A percentile compares a stretch with the other conserved stretches of the same genome.
These are phyloP conservation scores for Melanocharis versteri DNA, from an alignment of 2,113 vertebrate species.

Conservation along the genomic window DNA sequence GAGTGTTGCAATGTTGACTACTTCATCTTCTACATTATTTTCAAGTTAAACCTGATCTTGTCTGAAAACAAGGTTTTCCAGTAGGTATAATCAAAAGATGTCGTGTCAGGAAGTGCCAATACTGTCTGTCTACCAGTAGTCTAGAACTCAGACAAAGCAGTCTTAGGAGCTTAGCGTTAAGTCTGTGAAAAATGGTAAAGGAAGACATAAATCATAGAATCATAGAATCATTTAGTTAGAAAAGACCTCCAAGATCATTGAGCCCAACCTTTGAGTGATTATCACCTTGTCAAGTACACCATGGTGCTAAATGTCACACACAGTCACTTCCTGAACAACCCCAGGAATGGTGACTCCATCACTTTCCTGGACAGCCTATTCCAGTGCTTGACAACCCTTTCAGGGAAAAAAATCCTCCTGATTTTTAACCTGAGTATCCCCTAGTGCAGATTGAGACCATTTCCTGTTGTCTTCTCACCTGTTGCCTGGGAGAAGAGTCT, in stretches of 20 bases:
- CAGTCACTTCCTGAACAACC: neutral
- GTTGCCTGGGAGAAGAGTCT: neutral
- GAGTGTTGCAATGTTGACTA: neutral
- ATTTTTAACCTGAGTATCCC: neutral
- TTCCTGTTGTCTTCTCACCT: neutral
- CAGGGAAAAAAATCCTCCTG: neutral
- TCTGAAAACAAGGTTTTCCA: neutral
- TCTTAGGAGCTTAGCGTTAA: neutral
- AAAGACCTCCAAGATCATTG: neutral
- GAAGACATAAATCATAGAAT: neutral
- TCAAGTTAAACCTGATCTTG: neutral
- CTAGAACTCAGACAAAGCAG: neutral
- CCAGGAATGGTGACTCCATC: neutral
- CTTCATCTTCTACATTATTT: neutral
- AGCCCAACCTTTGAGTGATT: neutral
- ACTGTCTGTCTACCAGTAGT: neutral
- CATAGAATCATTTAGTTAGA: neutral
- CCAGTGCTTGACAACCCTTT: neutral
- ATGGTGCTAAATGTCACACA: neutral
- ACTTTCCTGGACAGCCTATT: too few relatives aligned
- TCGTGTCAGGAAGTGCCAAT: neutral
- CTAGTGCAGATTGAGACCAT: neutral
- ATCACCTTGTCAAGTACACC: neutral
- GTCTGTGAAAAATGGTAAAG: rapidly evolving
- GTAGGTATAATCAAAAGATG: neutral